A percentile compares a stretch with the other conserved stretches of the same genome.
phyloP scores from a whole-genome alignment of 2,797 vertebrate genomes.

The Lophotriccus pileatus region DNA sequence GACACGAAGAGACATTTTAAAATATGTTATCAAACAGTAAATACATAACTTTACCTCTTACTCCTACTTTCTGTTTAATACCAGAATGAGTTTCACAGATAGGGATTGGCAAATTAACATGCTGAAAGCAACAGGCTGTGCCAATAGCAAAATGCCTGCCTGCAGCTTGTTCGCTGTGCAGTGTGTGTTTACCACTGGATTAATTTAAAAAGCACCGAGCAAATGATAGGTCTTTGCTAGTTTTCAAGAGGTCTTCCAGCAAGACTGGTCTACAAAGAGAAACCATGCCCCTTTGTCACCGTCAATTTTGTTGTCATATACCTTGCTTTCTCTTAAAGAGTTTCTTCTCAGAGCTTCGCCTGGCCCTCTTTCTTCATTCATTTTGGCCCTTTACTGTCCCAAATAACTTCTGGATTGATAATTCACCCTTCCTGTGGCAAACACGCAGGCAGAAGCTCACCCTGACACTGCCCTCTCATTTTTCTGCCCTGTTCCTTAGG shows the following conservation, averaged over 20 bases:
- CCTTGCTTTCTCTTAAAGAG: neutral
- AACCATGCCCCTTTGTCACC: neutral
- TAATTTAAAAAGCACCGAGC: neutral
- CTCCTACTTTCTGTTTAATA: neutral
- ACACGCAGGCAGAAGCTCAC: neutral
- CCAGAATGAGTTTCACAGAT: neutral
- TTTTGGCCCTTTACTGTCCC: neutral
- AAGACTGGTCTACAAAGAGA: neutral
- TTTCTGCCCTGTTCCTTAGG: neutral
- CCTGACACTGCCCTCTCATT: neutral
- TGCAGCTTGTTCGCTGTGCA: neutral
- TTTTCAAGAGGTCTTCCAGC: neutral
- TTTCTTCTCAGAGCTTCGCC: neutral
- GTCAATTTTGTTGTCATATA: neutral
- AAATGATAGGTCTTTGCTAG: neutral
- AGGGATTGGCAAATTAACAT: neutral
- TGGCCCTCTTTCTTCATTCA: neutral
- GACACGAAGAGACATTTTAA: neutral
- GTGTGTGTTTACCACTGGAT: neutral
- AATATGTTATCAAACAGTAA: neutral
- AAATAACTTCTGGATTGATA: neutral
- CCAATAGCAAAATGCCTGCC: neutral
- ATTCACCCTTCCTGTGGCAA: neutral
- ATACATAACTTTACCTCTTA: neutral
- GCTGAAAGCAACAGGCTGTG: neutral